Base-by-base conservation (phyloP, 2,888 invertebrate species). In the Ormyrus rosae region DNA sequence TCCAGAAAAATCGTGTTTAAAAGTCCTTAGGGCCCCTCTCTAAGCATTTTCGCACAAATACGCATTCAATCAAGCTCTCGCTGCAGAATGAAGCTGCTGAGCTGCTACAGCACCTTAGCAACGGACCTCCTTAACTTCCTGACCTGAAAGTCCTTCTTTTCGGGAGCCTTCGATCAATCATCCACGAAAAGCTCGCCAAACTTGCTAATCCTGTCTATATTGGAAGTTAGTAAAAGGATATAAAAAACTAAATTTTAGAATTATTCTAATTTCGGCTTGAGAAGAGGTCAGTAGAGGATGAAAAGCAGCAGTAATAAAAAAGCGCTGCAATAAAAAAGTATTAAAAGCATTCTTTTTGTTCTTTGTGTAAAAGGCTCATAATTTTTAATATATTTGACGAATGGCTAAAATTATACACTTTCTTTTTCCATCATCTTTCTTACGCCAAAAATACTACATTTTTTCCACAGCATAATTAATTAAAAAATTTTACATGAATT, bases 41-140 rank as follows among this genome's bases (percentile, higher is more conserved):
- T 61, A 19, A 34, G 50, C 13, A 51, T 34, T 5, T 19, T n/a
- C 46, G 8, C 34, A 53, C 6, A 61, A 60, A 61, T 45, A 71
- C 19, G 1, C 19, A 71, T 71, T 61, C 51, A 71, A 71, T 61
- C 58, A 34, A 61, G 13, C 53, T 46, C 50, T 51, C 60, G 5
- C 7, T 19, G 19, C 7, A 13, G 53, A 53, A 46, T 34, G 63
- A 63, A 63, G 72, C 72, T 6, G 53, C 55, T 46, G 19, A 19
- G 19, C 8, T 19, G 19, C 46, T 10, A 7, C 50, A 34, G 60
- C 51, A 68, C 68, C 61, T 68, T 68, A 46, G 68, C 68, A 68
- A 68, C 67, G 75, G n/a, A 61, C 58, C 74, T 74, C 48, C 65
- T 74, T 58, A 65, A 58, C 74, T 58, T 67, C 2, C 50, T 50